These are phyloP conservation scores for Rhynchophorus ferrugineus DNA, from an alignment of 1,140 invertebrate species.

Conservation along the genomic window DNA sequence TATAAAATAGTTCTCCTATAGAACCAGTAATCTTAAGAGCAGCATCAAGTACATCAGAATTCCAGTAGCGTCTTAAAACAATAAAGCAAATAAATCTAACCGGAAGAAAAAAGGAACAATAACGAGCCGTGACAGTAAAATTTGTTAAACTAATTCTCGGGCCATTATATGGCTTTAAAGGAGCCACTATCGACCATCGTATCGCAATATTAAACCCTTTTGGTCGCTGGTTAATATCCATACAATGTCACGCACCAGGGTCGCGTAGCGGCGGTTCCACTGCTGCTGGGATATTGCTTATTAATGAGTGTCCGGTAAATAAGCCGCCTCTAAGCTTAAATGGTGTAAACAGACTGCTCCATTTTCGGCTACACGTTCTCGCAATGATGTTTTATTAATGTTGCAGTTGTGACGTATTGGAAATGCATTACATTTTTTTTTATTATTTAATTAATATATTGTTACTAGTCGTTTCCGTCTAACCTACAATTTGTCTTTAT, in stretches of 20 bases:
- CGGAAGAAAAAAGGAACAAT: slow-evolving; percentile 3
- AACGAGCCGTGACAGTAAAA: slow-evolving; percentile 19
- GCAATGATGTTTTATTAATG: too few relatives aligned
- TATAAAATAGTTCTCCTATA: too few relatives aligned
- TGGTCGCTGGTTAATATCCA: slow-evolving; percentile 30
- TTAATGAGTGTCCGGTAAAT: slow-evolving; percentile 28
- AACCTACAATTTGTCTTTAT: too few relatives aligned
- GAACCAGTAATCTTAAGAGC: too few relatives aligned
- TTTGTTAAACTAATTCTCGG: slow-evolving; percentile 23
- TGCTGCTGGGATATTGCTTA: slow-evolving; percentile 31
- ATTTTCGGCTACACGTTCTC: slow-evolving; percentile 3
- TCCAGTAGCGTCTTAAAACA: background rate
- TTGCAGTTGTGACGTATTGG: too few relatives aligned
- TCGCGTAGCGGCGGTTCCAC: slow-evolving; percentile 8
- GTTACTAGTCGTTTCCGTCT: too few relatives aligned
- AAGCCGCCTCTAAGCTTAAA: slow-evolving; percentile 4
- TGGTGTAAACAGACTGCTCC: slow-evolving; percentile 2
- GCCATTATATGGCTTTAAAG: slow-evolving; percentile 21
- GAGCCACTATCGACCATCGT: slow-evolving; percentile 16
- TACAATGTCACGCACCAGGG: slow-evolving; percentile 35
- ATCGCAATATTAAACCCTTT: slow-evolving; percentile 22
- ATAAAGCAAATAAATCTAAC: background rate
- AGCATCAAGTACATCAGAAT: too few relatives aligned
- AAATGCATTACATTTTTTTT: too few relatives aligned
- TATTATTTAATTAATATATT: too few relatives aligned